phyloP scores from a whole-genome alignment of 2,113 vertebrate genomes.

The Notothenia rossii region DNA sequence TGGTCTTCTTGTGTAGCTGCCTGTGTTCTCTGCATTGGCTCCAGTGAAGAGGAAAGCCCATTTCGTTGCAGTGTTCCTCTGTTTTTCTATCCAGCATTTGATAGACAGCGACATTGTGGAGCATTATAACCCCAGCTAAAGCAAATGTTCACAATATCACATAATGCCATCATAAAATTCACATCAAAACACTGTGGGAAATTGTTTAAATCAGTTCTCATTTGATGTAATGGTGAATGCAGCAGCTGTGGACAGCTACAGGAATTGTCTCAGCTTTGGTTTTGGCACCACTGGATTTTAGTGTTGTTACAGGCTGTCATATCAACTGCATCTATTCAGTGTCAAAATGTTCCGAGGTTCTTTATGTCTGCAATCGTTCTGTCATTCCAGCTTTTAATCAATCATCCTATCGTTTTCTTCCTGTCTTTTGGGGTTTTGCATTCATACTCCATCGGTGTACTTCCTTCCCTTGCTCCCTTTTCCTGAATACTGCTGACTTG shows the following conservation, averaged over 20 bases:
- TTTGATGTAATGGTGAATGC: constrained; percentile 37
- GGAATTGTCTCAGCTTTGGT: constrained; percentile 36
- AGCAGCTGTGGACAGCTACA: constrained; percentile 47
- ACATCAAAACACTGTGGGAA: constrained; percentile 43
- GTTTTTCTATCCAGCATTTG: constrained; percentile 40
- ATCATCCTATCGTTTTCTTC: not conserved
- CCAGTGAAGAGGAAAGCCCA: constrained; percentile 63
- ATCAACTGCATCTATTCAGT: constrained; percentile 63
- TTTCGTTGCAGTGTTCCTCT: constrained; percentile 45
- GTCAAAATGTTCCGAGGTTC: constrained; percentile 47
- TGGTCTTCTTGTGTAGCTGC: constrained; percentile 53
- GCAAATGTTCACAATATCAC: constrained; percentile 37
- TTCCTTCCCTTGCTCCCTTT: no score
- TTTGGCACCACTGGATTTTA: constrained; percentile 53
- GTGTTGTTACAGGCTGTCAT: constrained; percentile 57
- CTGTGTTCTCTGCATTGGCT: constrained; percentile 54
- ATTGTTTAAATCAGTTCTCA: constrained; percentile 58
- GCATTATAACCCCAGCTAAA: constrained; percentile 30
- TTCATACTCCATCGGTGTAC: not conserved
- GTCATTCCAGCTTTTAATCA: not conserved
- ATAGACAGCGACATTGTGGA: constrained; percentile 46
- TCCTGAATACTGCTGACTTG: not conserved
- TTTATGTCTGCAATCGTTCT: constrained; percentile 1
- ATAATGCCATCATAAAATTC: constrained; percentile 41
- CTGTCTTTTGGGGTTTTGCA: not conserved